Evolutionary conservation across 2,888 invertebrate genomes (phyloP), one percentile per base, ranked within the genome.

Genomic region (Drymonia ruficornis): DNA sequence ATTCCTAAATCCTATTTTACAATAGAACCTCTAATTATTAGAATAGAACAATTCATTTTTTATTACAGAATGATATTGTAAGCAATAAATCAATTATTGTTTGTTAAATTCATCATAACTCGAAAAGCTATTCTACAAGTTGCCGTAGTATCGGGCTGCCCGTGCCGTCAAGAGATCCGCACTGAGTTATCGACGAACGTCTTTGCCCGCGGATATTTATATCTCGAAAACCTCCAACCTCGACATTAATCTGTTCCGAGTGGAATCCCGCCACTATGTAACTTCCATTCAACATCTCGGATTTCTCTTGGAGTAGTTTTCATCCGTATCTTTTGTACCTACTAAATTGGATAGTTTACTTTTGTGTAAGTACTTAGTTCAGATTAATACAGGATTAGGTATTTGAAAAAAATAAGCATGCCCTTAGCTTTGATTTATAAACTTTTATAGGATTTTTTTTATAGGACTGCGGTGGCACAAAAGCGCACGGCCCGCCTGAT

Each of bases 131-230:
- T 1, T 31, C 31, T 2, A 50, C 53, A 52, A 55, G 52, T 52
- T 49, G 48, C 50, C 46, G 23, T 23, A 23, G 7, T 23, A 23
- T 23, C 23, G 49, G 16, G 40, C 3, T n/a, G n/a, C n/a, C n/a
- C 40, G 40, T 12, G 5, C 15, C 52, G 53, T 46, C 50, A 45
- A 49, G 42, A 19, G 23, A 46, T 46, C 16, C 16, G 11, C 46
- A 15, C 29, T 46, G 29, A 46, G 15, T 46, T 46, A 46, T 46
- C 28, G 46, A 46, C 29, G n/a, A 29, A 46, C 28, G 44, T 46
- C 29, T 29, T 46, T 4, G 29, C 6, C 16, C 8, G 15, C n/a
- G 15, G 58, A 53, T 57, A 55, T 58, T 54, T 56, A 55, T 28
- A 28, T 29, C 29, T 28, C 13, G 29, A 29, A 16, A 46, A 29